These are phyloP conservation scores for Cryptops parisi DNA, from an alignment of 2,888 invertebrate species.

Conservation along the genomic window DNA sequence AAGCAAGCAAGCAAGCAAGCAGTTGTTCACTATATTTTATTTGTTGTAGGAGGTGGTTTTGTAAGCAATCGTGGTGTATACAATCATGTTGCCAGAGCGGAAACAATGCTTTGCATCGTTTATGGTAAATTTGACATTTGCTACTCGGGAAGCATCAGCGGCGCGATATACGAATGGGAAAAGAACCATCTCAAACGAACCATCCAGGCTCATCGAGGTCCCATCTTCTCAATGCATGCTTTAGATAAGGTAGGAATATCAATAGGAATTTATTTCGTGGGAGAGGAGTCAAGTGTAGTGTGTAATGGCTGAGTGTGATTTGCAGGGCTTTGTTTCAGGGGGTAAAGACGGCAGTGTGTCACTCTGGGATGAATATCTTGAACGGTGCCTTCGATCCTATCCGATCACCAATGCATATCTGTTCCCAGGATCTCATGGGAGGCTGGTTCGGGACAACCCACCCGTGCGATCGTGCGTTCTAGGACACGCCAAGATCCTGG, in stretches of 20 bases:
- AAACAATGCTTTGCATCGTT: slow-evolving; percentile 33
- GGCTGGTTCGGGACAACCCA: slow-evolving; percentile 27
- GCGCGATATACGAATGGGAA: slow-evolving; percentile 32
- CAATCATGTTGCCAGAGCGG: slow-evolving; percentile 27
- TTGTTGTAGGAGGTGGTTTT: slow-evolving; percentile 31
- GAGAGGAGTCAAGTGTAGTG: too few species aligned
- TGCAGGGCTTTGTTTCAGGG: slow-evolving; percentile 34
- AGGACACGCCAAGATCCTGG: slow-evolving; percentile 31
- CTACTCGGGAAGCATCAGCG: slow-evolving; percentile 33
- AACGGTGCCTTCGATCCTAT: slow-evolving; percentile 31
- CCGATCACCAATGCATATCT: slow-evolving; percentile 28
- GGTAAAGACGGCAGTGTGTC: slow-evolving; percentile 35
- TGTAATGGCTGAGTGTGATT: too few species aligned
- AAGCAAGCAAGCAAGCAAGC: too few species aligned
- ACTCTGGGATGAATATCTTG: slow-evolving; percentile 33
- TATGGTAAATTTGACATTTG: slow-evolving; percentile 28
- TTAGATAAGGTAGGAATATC: slow-evolving; percentile 31
- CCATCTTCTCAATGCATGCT: slow-evolving; percentile 33
- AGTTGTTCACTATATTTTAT: background rate
- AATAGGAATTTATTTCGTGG: too few species aligned
- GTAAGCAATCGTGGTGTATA: slow-evolving; percentile 29
- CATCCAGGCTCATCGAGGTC: slow-evolving; percentile 34
- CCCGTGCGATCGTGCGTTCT: slow-evolving; percentile 30
- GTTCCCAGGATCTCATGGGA: slow-evolving; percentile 24
- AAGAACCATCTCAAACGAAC: slow-evolving; percentile 27